Conservation (phyloP, 2,888 invertebrate genomes). For the Ditylenchus weischeri region DNA sequence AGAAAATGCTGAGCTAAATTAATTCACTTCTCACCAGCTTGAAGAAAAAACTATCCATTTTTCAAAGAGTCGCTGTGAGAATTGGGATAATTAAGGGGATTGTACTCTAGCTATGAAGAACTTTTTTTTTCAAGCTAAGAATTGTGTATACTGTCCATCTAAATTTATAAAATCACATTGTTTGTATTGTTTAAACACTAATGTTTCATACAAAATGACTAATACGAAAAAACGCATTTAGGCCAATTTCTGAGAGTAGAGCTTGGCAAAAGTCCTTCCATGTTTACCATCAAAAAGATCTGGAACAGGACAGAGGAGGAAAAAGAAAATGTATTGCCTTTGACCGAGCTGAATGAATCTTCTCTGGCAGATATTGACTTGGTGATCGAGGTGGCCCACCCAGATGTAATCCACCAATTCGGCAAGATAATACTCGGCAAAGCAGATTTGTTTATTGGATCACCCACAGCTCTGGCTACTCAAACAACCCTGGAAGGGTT, state of each 20-base stretch:
- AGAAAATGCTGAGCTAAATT: too few relatives aligned
- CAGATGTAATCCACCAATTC: slow-evolving; percentile 61
- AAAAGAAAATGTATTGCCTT: slow-evolving; percentile 37
- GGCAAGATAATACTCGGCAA: slow-evolving; percentile 61
- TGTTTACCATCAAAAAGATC: slow-evolving; percentile 43
- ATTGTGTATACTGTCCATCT: too few relatives aligned
- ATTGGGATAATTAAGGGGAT: too few relatives aligned
- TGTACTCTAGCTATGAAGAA: too few relatives aligned
- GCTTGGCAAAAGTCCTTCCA: slow-evolving; percentile 33
- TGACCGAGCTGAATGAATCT: slow-evolving; percentile 40
- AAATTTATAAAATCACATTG: too few relatives aligned
- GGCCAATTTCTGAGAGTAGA: slow-evolving; percentile 53
- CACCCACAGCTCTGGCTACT: slow-evolving; percentile 59
- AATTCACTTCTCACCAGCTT: too few relatives aligned
- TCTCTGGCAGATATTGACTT: slow-evolving; percentile 10
- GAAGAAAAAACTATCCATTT: too few relatives aligned
- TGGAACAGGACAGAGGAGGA: slow-evolving; percentile 51
- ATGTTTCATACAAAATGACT: too few relatives aligned
- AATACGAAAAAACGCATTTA: slow-evolving; percentile 26
- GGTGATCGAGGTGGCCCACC: slow-evolving; percentile 60
- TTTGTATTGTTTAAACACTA: too few relatives aligned
- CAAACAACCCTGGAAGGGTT: slow-evolving; percentile 58
- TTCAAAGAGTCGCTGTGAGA: too few relatives aligned
- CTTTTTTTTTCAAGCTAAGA: too few relatives aligned
- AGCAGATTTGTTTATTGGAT: slow-evolving; percentile 61